Evolutionary conservation across 2,113 vertebrate genomes (phyloP), one percentile per base, ranked within the genome.

Genomic region (Sclerurus mexicanus): DNA sequence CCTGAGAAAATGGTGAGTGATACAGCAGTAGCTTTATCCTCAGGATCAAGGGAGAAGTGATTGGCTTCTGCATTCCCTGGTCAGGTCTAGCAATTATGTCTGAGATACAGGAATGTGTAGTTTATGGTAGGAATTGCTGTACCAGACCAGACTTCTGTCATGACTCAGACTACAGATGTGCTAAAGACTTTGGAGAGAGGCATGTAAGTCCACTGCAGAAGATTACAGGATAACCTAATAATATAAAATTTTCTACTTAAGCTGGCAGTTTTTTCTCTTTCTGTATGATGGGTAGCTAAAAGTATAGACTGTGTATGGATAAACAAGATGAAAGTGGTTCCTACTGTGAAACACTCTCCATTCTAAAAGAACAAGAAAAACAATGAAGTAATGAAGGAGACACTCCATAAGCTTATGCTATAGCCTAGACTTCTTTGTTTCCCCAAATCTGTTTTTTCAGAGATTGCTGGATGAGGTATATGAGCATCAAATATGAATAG

Each of bases 131-230:
- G 25, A 84, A 37, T 25, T 53, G 8, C 18, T 64, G 16, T 16
- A 33, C 24, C 50, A 50, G 35, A 33, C 8, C 33, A 49, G 55
- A 69, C 10, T 64, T 60, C 28, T 40, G 14, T 25, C 40, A 21
- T 1, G 3, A 22, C n/a, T 40, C 40, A 60, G 56, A 18, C 19
- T 42, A 3, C 0, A 0, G 3, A 3, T 37, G 24, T 8, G 10
- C 44, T 56, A 44, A 69, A 27, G 55, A 35, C 12, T 64, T n/a
- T 59, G 31, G 14, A 83, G 46, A 60, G 88, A 64, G 12, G 5
- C 18, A 60, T 53, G 8, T 9, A 58, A 50, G 2, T 15, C 47
- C 30, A 5, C 33, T 33, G 11, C 0, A 7, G 68, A 56, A 86
- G 53, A 46, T 42, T 37, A 46, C 14, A 66, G 5, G 80, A 64